Base-by-base conservation (phyloP, 2,113 vertebrate species). In the Stictonetta naevosa region DNA sequence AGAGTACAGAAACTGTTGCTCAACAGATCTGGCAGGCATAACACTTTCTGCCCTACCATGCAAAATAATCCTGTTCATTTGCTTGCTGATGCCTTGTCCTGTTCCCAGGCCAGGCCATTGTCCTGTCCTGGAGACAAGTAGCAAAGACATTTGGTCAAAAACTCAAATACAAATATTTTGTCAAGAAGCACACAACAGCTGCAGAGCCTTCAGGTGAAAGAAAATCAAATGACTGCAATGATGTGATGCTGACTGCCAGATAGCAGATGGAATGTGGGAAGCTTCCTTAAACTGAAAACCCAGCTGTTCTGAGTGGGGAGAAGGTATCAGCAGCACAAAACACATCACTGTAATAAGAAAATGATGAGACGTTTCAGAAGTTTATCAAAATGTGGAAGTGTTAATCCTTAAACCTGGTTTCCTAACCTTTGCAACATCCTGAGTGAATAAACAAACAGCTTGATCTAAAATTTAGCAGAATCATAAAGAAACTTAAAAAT, bases 61-160 rank as follows among this genome's bases (percentile, higher is more conserved):
- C 2, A 1, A 59, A 82, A 77, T 16, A 42, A 10, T 11, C 26
- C 74, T 71, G 44, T 7, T 53, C 7, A 38, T 3, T 14, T 2
- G 2, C 56, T 66, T 85, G 42, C 58, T 76, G 58, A 13, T 55
- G 50, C 29, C 33, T 86, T 4, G 0, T 76, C 42, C 60, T 44
- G 18, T 11, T 67, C 31, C n/a, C 3, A 46, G 46, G 50, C 7
- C 40, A 44, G 81, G 36, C 29, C 23, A 50, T 7, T 0, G 0
- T 14, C 58, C 22, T 8, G 4, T 50, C 16, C 28, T 33, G 38
- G 58, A 52, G 34, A 90, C 22, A 79, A 90, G 34, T 10, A 52
- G 48, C 42, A 25, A 75, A 72, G 42, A 31, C n/a, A 22, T 21
- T 60, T 52, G 36, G 20, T 50, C n/a, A 94, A 42, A 87, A 87